phyloP scores from a whole-genome alignment of 2,113 vertebrate species.

The Pluvialis apricaria region DNA sequence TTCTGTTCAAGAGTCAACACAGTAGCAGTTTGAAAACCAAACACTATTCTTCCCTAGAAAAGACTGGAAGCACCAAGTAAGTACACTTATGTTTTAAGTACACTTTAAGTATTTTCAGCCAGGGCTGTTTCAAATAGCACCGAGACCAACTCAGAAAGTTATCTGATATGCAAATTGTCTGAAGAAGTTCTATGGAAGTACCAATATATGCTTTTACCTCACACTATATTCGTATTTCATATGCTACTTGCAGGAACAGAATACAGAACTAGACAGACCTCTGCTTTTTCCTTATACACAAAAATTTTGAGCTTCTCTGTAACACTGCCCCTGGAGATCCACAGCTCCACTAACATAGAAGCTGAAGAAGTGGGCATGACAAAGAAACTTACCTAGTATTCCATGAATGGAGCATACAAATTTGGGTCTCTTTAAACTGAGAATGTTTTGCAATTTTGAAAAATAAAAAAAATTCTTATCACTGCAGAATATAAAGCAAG shows the following conservation, averaged over 20 bases:
- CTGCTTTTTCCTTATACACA: neutral
- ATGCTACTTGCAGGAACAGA: neutral
- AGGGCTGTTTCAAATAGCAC: neutral
- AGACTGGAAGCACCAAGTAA: neutral
- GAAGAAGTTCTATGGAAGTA: neutral
- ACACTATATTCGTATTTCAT: neutral
- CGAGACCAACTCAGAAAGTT: neutral
- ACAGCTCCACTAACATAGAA: neutral
- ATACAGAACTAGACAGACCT: neutral
- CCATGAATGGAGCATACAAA: neutral
- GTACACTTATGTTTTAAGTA: neutral
- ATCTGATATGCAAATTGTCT: neutral
- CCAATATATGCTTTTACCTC: neutral
- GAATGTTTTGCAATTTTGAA: neutral
- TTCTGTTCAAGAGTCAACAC: neutral
- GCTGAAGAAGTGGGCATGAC: neutral
- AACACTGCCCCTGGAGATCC: neutral
- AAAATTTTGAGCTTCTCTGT: neutral
- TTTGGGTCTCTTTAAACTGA: neutral
- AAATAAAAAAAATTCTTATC: neutral
- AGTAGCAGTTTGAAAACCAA: neutral
- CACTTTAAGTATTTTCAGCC: too few relatives aligned
- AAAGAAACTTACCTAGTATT: neutral
- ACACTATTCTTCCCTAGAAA: neutral
- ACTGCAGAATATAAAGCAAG: neutral